These are phyloP conservation scores for Agapornis roseicollis DNA, from an alignment of 2,113 vertebrate species.

Conservation along the genomic window DNA sequence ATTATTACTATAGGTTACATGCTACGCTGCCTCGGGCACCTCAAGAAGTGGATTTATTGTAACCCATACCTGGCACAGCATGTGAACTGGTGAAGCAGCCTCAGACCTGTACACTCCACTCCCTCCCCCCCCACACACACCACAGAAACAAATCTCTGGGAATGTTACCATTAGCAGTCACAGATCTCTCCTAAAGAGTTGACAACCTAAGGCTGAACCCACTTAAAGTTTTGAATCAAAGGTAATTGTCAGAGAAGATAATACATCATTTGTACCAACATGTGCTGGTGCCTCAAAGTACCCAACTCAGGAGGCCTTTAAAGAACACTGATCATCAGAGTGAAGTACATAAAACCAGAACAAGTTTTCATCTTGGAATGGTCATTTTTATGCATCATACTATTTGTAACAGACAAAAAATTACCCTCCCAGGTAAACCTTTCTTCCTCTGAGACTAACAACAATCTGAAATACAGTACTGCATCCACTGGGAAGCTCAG, in stretches of 20 bases:
- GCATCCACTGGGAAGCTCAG: background rate
- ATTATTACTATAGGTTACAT: background rate
- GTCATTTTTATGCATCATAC: background rate
- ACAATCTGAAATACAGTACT: background rate
- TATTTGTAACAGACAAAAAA: background rate
- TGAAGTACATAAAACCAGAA: background rate
- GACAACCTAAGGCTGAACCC: background rate
- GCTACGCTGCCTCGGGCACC: background rate
- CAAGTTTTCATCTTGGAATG: background rate
- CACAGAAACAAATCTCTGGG: background rate
- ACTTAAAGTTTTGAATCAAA: background rate
- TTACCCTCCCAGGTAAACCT: background rate
- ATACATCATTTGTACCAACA: background rate
- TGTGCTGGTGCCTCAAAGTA: background rate
- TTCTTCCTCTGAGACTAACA: background rate
- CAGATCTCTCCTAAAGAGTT: background rate
- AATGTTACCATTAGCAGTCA: background rate
- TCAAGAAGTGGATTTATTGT: background rate
- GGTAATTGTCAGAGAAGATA: conserved; percentile 13
- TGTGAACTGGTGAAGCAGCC: background rate
- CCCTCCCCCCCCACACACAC: no score
- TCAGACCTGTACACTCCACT: background rate
- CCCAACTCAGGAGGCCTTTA: background rate
- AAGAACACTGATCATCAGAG: background rate
- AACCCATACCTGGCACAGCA: background rate